Conservation (phyloP, 2,888 invertebrate genomes). For the Ormyrus nitidulus region DNA sequence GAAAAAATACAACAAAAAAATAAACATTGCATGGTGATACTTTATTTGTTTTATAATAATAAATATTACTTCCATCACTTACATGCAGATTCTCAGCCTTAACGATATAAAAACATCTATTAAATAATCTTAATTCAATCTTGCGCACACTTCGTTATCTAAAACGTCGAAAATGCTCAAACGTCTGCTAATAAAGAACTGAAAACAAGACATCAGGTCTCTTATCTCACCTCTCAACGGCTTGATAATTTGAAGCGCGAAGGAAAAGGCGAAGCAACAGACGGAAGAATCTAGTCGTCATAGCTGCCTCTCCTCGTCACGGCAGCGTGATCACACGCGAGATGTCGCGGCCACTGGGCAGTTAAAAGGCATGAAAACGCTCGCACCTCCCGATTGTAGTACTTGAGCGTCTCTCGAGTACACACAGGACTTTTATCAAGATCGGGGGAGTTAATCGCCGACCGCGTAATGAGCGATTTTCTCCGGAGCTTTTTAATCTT, state of each 20-base stretch:
- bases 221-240: neutral
- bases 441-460: neutral
- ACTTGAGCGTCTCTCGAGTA: constrained; percentile 18
- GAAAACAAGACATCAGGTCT: too few relatives aligned
- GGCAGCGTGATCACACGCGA: constrained; percentile 53
- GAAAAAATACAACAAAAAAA: too few relatives aligned
- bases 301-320: constrained; percentile 39
- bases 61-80: too few relatives aligned
- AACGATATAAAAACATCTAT: too few relatives aligned
- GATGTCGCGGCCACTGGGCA: constrained; percentile 53
- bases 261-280: neutral
- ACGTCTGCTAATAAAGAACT: too few relatives aligned
- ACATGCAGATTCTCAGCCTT: too few relatives aligned
- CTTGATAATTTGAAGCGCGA: neutral
- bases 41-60: too few relatives aligned
- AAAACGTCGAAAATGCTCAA: too few relatives aligned
- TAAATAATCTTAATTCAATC: too few relatives aligned
- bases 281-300: neutral
- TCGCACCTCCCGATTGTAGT: constrained; percentile 32
- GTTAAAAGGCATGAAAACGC: constrained; percentile 55
- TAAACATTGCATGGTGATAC: too few relatives aligned
- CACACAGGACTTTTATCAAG: constrained; percentile 36
- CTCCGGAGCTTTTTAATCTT: neutral
- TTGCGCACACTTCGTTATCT: too few relatives aligned
- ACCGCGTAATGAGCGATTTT: neutral